Conservation (phyloP, 1,140 invertebrate species). For the Drosophila rufa region DNA sequence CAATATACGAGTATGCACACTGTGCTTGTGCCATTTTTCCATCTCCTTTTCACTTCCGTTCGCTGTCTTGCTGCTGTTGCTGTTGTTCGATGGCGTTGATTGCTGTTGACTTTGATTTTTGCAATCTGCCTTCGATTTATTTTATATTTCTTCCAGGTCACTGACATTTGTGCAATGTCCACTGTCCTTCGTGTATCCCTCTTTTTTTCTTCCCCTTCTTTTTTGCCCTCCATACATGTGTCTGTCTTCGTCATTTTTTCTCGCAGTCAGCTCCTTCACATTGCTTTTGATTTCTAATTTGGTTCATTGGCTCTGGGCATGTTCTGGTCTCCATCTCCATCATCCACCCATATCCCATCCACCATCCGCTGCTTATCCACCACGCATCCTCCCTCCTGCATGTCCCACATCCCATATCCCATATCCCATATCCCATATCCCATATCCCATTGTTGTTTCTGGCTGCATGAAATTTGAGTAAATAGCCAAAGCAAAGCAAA, state of each 20-base stretch:
- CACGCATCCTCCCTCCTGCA: too few species aligned
- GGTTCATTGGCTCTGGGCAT: conserved; percentile 62
- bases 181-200: conserved; percentile 26
- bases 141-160: conserved; percentile 77
- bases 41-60: conserved; percentile 21
- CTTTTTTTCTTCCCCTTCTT: neutral
- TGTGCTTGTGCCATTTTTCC: conserved; percentile 14
- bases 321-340: conserved; percentile 2
- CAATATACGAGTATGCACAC: conserved; percentile 37
- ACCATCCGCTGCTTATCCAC: neutral
- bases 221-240: conserved; percentile 22
- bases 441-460: conserved; percentile 49
- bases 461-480: conserved; percentile 69
- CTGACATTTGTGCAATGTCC: conserved; percentile 66
- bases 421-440: neutral
- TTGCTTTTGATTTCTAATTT: conserved; percentile 72
- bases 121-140: conserved; percentile 79
- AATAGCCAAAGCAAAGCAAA: conserved; percentile 64
- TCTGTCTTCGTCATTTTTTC: conserved; percentile 34
- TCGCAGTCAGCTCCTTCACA: conserved; percentile 27
- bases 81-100: conserved; percentile 62
- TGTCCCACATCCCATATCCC: neutral
- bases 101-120: conserved; percentile 82
- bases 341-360: neutral
- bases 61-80: conserved; percentile 23